phyloP scores from a whole-genome alignment of 53 echinoderm and acorn worm genomes.

The Glandiceps talaboti region DNA sequence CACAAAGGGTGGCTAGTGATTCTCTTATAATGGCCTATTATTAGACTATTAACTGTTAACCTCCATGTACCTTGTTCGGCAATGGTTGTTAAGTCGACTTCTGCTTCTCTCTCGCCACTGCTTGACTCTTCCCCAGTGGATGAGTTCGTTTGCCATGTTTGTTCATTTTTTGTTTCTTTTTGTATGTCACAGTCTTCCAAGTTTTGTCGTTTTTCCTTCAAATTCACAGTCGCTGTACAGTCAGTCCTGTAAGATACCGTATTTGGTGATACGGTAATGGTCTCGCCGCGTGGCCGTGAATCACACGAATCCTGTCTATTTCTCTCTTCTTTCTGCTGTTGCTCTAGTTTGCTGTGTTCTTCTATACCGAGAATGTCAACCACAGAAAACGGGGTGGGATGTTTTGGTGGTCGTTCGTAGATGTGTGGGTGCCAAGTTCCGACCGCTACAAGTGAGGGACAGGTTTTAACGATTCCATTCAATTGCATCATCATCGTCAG shows the following conservation, averaged over 20 bases:
- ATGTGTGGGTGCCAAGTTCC: constrained; percentile 99
- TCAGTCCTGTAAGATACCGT: constrained; percentile 5
- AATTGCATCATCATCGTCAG: constrained; percentile 2
- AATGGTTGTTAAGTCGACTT: not conserved
- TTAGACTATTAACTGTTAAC: not conserved
- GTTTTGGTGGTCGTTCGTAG: constrained; percentile 76
- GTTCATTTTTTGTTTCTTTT: not conserved
- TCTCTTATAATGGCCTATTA: not conserved
- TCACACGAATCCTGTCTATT: not conserved
- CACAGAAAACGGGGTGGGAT: constrained; percentile 85
- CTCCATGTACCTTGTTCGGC: not conserved
- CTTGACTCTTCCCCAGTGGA: not conserved
- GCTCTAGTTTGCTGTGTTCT: constrained; percentile 5
- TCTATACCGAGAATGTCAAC: constrained; percentile 68
- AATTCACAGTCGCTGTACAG: constrained; percentile 4
- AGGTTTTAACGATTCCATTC: constrained; percentile 29
- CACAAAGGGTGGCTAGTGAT: not conserved
- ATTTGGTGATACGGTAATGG: not conserved
- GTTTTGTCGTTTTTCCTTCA: constrained; percentile 1
- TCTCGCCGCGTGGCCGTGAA: not conserved
- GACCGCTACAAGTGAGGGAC: constrained; percentile 73
- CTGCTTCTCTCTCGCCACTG: not conserved
- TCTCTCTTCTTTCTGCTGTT: constrained; percentile 1
- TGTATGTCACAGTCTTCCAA: not conserved
- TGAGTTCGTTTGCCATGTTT: not conserved